Base-by-base conservation (phyloP, 2,113 vertebrate genomes). In the Phaethon lepturus region DNA sequence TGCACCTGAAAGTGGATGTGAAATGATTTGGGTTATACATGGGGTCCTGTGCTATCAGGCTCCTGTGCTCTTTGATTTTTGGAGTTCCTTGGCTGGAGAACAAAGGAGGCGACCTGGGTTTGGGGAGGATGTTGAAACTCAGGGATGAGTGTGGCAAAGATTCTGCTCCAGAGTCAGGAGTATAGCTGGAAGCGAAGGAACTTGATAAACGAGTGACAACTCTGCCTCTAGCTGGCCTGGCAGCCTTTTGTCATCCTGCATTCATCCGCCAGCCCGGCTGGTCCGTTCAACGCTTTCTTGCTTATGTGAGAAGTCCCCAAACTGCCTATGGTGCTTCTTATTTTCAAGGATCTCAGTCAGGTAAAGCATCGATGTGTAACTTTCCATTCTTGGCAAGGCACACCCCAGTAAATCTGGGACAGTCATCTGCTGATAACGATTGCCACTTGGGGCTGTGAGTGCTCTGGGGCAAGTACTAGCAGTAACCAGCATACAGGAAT, bases 221-320 rank as follows among this genome's bases (percentile, higher is more conserved):
- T 7, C 7, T 90, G 96, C 96, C 90, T 60, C 85, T 10, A 56
- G 96, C 87, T 93, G 90, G 18, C 93, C 96, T 94, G 85, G 95
- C 81, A 97, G 96, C 87, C 62, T 76, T 81, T 92, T 92, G 76
- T 88, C 78, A 66, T 88, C 66, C 87, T 49, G 62, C 14, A 2
- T 14, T 64, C 44, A 60, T 50, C 85, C 94, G 87, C 87, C 84
- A 88, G 81, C 87, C 84, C 5, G 92, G 66, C 90, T 91, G 87
- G 80, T 68, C 90, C 3, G 0, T 49, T 88, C 15, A 8, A 95
- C 87, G 88, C 90, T 93, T 96, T 93, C 77, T 96, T 82, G 42
- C 92, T 84, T 85, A 88, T 94, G 95, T 88, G 96, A 93, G 96
- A 95, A 92, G 90, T 82, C 85, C 87, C 71, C 75, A 79, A n/a